Evolutionary conservation across 2,113 vertebrate genomes (phyloP).

Genomic region (Antidorcas marsupialis): DNA sequence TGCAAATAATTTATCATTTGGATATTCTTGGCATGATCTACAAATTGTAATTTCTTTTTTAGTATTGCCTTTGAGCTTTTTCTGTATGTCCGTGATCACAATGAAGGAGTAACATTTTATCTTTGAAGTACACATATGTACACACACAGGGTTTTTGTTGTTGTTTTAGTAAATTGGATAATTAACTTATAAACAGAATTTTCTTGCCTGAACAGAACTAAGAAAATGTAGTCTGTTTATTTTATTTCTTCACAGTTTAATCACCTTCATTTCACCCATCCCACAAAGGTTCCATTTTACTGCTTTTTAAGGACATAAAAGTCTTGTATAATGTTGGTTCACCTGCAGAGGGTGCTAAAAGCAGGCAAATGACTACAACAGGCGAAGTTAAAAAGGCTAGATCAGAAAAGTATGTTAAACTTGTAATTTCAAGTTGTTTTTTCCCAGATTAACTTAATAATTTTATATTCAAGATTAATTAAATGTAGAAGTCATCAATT

Average conservation of each 20-base stretch:
- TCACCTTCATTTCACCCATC: neutral
- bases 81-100: neutral
- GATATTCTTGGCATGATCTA: neutral
- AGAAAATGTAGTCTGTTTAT: neutral
- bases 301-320: neutral
- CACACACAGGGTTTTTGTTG: neutral
- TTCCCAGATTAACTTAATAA: slow-evolving; percentile 12
- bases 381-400: neutral
- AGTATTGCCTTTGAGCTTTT: slow-evolving; percentile 1
- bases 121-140: neutral
- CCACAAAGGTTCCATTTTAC: neutral
- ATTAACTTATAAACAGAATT: neutral
- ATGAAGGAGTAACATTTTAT: neutral
- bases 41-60: neutral
- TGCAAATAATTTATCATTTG: slow-evolving; percentile 12
- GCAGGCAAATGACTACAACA: slow-evolving; percentile 72
- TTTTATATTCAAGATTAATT: slow-evolving; percentile 29
- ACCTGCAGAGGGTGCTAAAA: slow-evolving; percentile 87
- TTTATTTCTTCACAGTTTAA: neutral
- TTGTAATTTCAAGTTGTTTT: neutral
- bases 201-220: neutral
- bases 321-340: slow-evolving; percentile 66
- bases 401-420: slow-evolving; percentile 28
- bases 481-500: neutral
- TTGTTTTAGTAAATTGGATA: neutral